phyloP scores from a whole-genome alignment of 1,140 invertebrate species.

The Plodia interpunctella region DNA sequence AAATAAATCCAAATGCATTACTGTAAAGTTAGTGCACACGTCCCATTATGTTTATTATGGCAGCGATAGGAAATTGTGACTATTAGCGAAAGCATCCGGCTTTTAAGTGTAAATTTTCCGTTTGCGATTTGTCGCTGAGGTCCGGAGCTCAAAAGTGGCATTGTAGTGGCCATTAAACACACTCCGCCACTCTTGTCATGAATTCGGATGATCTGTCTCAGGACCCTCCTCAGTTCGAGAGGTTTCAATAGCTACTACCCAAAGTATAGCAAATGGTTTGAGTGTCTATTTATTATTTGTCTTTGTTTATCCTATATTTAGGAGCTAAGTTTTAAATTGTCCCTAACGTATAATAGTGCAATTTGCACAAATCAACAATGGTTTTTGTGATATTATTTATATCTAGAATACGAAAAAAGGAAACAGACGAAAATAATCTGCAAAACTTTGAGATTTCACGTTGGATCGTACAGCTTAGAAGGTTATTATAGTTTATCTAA shows the following conservation, averaged over 20 bases:
- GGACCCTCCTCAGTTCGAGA: background rate
- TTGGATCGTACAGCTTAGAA: too few relatives aligned
- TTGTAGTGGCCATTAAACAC: constrained; percentile 37
- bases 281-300: too few relatives aligned
- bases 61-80: constrained; percentile 70
- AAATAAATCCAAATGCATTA: constrained; percentile 33
- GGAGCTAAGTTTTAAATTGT: too few relatives aligned
- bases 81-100: constrained; percentile 66
- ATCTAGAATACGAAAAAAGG: too few relatives aligned
- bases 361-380: too few relatives aligned
- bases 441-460: too few relatives aligned
- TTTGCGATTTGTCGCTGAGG: constrained; percentile 56
- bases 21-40: constrained; percentile 34
- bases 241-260: background rate
- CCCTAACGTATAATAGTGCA: too few relatives aligned
- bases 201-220: constrained; percentile 24
- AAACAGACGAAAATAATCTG: too few relatives aligned
- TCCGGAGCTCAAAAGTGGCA: constrained; percentile 13
- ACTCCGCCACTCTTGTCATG: constrained; percentile 24
- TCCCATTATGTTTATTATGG: constrained; percentile 52
- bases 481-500: too few relatives aligned
- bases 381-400: too few relatives aligned
- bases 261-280: too few relatives aligned
- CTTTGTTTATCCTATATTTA: too few relatives aligned
- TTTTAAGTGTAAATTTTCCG: constrained; percentile 75